Conservation (phyloP, 1,140 invertebrate species). For the Anthonomus grandis region DNA sequence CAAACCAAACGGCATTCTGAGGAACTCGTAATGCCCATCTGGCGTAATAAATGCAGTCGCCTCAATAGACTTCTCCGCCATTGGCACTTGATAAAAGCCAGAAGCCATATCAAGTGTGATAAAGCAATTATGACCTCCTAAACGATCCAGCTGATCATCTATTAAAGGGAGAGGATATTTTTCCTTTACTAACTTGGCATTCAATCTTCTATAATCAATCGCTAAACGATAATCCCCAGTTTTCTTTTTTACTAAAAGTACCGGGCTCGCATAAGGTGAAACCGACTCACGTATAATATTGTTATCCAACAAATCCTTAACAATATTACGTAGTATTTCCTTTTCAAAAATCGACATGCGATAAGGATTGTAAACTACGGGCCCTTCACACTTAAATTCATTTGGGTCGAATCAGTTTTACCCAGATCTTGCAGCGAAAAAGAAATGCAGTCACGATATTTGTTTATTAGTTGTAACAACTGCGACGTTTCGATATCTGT, state of each 20-base stretch:
- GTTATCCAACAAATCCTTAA: too few relatives aligned
- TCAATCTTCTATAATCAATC: conserved; percentile 53
- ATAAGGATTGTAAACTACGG: too few relatives aligned
- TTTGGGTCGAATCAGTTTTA: too few relatives aligned
- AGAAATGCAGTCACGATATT: not conserved
- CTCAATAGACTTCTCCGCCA: conserved; percentile 24
- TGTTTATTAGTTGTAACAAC: too few relatives aligned
- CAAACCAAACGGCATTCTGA: conserved; percentile 37
- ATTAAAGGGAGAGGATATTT: conserved; percentile 36
- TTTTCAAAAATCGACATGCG: too few relatives aligned
- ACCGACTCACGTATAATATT: not conserved
- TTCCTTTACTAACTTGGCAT: conserved; percentile 43
- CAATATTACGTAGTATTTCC: too few relatives aligned
- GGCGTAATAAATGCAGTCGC: conserved; percentile 43
- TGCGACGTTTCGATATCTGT: too few relatives aligned
- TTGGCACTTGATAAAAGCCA: conserved; percentile 29
- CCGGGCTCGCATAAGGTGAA: conserved; percentile 46
- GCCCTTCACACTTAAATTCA: too few relatives aligned
- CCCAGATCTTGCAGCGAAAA: not conserved
- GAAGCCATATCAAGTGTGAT: conserved; percentile 30
- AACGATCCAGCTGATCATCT: conserved; percentile 31
- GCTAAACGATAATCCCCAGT: conserved; percentile 46
- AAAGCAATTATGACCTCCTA: conserved; percentile 27
- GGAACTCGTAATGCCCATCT: conserved; percentile 35
- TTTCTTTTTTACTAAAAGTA: conserved; percentile 51